Conservation (phyloP, 2,113 vertebrate species). For the Channa argus region DNA sequence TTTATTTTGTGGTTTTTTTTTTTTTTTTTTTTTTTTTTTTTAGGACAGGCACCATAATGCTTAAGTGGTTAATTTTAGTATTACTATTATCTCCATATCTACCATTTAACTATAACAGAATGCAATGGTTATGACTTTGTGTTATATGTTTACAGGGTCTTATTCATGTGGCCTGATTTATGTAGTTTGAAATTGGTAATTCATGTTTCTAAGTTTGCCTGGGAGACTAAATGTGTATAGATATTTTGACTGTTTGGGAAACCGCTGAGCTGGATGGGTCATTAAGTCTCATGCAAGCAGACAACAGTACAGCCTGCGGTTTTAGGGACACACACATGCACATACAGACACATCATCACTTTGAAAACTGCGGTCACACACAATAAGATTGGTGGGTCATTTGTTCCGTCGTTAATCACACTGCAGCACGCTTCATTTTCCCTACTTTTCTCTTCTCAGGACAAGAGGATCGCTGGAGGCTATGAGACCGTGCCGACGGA, state of each 20-base stretch:
- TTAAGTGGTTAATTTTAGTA: constrained; percentile 16
- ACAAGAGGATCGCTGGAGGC: constrained; percentile 94
- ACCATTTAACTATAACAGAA: constrained; percentile 21
- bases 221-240: constrained; percentile 22
- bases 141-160: constrained; percentile 38
- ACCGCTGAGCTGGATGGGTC: constrained; percentile 42
- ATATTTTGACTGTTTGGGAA: constrained; percentile 31
- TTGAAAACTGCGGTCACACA: constrained; percentile 34
- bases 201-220: constrained; percentile 45
- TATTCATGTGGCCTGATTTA: constrained; percentile 49
- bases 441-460: constrained; percentile 77
- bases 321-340: constrained; percentile 26
- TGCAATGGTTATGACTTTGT: constrained; percentile 27
- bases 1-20: too few species aligned
- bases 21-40: constrained; percentile 3
- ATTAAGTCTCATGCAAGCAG: constrained; percentile 51
- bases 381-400: constrained; percentile 31
- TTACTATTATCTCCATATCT: neutral
- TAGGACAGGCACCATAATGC: neutral
- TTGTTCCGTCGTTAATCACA: constrained; percentile 54
- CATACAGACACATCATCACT: constrained; percentile 17
- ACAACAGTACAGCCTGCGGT: constrained; percentile 48
- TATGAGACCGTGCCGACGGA: constrained; percentile 98
- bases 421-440: constrained; percentile 1
- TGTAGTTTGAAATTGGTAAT: constrained; percentile 54